Evolutionary conservation across 1,140 invertebrate genomes (phyloP).

Genomic region (Delia radicum): DNA sequence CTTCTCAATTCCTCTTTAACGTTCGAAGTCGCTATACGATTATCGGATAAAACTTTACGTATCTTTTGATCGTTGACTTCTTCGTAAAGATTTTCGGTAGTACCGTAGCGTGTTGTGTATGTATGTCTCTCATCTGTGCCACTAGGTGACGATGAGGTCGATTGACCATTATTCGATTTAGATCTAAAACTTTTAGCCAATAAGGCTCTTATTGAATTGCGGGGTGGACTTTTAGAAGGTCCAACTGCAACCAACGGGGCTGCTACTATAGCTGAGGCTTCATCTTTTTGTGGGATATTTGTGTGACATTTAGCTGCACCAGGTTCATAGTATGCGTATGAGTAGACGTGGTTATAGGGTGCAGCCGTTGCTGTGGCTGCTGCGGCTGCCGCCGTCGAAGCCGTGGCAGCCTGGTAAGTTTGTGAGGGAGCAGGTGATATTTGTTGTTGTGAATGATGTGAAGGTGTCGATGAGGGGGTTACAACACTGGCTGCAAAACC

Average conservation of each 20-base stretch:
- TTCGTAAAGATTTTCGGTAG: slow-evolving; percentile 86
- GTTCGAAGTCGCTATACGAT: slow-evolving; percentile 61
- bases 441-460: slow-evolving; percentile 29
- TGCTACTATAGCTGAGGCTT: neutral
- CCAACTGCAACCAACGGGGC: slow-evolving; percentile 15
- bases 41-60: slow-evolving; percentile 58
- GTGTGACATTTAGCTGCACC: slow-evolving; percentile 61
- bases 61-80: slow-evolving; percentile 71
- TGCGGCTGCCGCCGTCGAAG: slow-evolving; percentile 23
- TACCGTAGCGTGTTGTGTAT: slow-evolving; percentile 75
- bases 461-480: slow-evolving; percentile 44
- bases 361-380: slow-evolving; percentile 29
- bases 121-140: slow-evolving; percentile 61
- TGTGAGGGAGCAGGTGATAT: slow-evolving; percentile 20
- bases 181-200: slow-evolving; percentile 50
- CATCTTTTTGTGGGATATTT: slow-evolving; percentile 61
- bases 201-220: slow-evolving; percentile 53
- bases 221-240: slow-evolving; percentile 50
- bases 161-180: slow-evolving; percentile 40
- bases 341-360: slow-evolving; percentile 63
- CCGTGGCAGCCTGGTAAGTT: slow-evolving; percentile 24
- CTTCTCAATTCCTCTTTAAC: slow-evolving; percentile 74
- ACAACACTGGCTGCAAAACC: slow-evolving; percentile 51
- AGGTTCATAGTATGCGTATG: slow-evolving; percentile 76
- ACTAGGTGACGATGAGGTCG: slow-evolving; percentile 39